Evolutionary conservation across 1,140 invertebrate genomes (phyloP).

Genomic region (Periplaneta americana): DNA sequence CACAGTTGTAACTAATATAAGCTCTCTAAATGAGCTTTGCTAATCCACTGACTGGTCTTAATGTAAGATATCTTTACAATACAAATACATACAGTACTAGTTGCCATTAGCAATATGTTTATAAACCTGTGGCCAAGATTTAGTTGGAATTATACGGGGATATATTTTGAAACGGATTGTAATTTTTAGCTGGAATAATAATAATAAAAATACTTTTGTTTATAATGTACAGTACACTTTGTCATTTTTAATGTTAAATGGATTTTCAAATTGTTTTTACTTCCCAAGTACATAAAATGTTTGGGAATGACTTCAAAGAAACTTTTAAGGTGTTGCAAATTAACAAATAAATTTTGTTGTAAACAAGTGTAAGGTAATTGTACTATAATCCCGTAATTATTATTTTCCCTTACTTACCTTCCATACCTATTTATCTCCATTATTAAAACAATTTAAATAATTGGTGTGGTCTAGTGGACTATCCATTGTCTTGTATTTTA

Average conservation of each 20-base stretch:
- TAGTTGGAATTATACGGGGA: neutral
- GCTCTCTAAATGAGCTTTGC: neutral
- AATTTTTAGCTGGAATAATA: neutral
- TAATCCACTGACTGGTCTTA: neutral
- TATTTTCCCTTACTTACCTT: too few species aligned
- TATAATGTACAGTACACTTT: neutral
- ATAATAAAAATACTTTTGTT: neutral
- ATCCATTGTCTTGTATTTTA: too few species aligned
- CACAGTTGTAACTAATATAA: neutral
- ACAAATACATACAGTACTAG: too few species aligned
- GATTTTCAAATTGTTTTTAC: neutral
- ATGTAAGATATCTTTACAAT: neutral
- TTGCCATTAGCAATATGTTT: neutral
- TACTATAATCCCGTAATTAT: too few species aligned
- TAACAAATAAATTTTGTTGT: neutral
- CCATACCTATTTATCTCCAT: too few species aligned
- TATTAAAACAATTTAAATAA: too few species aligned
- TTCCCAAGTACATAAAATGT: neutral
- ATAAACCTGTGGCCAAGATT: neutral
- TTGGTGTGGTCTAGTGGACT: too few species aligned
- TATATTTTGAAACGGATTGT: neutral
- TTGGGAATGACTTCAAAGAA: neutral
- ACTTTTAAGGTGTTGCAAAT: neutral
- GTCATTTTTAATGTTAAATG: too few species aligned
- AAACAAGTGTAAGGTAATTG: neutral